Evolutionary conservation across 1,140 invertebrate species (phyloP).

Genomic region (Riptortus pedestris): DNA sequence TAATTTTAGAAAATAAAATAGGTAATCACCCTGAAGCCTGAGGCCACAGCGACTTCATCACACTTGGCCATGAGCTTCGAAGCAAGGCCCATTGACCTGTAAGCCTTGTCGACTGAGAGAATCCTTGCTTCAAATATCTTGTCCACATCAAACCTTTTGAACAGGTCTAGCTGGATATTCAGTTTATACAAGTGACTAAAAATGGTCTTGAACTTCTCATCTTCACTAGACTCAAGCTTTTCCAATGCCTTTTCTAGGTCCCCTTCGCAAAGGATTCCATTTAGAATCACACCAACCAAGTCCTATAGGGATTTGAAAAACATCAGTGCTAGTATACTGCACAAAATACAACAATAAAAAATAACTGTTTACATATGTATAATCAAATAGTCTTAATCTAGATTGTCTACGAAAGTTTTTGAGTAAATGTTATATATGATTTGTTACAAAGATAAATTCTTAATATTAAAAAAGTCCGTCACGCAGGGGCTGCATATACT

Average conservation of each 20-base stretch:
- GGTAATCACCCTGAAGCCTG: constrained; percentile 56
- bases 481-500: too few species aligned
- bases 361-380: too few species aligned
- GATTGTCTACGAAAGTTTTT: too few species aligned
- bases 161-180: constrained; percentile 50
- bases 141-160: constrained; percentile 51
- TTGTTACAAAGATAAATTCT: too few species aligned
- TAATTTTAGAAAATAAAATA: too few species aligned
- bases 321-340: too few species aligned
- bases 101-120: constrained; percentile 57
- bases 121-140: constrained; percentile 69
- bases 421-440: too few species aligned
- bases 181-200: constrained; percentile 52
- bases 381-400: too few species aligned
- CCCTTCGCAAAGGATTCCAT: constrained; percentile 47
- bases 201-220: constrained; percentile 53
- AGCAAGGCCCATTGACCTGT: constrained; percentile 57
- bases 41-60: constrained; percentile 49
- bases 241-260: constrained; percentile 47
- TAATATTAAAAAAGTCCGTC: too few species aligned
- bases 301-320: too few species aligned
- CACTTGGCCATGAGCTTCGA: constrained; percentile 54
- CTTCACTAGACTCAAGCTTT: constrained; percentile 44
- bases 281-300: constrained; percentile 55
- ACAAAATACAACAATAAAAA: too few species aligned